These are phyloP conservation scores for Botrylloides violaceus DNA, from an alignment of 23 tunicate genomes.

Conservation along the genomic window DNA sequence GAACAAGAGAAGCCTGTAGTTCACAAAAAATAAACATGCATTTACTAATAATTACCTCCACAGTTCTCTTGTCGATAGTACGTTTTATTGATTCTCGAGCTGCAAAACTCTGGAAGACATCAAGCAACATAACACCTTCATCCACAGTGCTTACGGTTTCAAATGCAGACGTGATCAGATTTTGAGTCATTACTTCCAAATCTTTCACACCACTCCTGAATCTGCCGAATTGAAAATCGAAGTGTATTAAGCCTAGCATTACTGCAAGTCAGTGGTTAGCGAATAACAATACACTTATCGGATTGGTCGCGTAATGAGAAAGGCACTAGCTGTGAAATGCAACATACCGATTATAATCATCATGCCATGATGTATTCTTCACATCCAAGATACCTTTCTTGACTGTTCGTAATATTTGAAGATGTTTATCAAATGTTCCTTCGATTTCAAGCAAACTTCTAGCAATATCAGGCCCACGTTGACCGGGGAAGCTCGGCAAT, in stretches of 20 bases:
- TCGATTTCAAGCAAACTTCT: conserved; percentile 89
- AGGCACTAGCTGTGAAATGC: no score
- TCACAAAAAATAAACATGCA: no score
- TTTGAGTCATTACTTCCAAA: conserved; percentile 95
- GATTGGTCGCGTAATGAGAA: no score
- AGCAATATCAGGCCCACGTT: conserved; percentile 79
- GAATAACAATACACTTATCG: no score
- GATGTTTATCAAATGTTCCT: conserved; percentile 87
- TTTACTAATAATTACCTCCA: conserved; percentile 39
- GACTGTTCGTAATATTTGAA: conserved; percentile 54
- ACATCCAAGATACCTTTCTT: conserved; percentile 96
- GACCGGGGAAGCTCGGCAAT: conserved; percentile 80
- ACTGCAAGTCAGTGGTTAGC: no score
- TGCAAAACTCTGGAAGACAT: conserved; percentile 77
- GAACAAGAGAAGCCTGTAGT: no score
- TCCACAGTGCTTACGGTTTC: conserved; percentile 97
- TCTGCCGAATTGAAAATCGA: conserved; percentile 3
- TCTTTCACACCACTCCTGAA: conserved; percentile 95
- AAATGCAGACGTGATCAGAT: conserved; percentile 85
- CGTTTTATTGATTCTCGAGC: conserved; percentile 86
- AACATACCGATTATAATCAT: conserved; percentile 81
- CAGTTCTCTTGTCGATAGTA: conserved; percentile 85
- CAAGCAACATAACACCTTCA: conserved; percentile 94
- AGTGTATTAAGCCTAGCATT: no score
- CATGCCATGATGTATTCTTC: conserved; percentile 96